Base-by-base conservation (phyloP, 2,888 invertebrate species). In the Anoncus sp. region DNA sequence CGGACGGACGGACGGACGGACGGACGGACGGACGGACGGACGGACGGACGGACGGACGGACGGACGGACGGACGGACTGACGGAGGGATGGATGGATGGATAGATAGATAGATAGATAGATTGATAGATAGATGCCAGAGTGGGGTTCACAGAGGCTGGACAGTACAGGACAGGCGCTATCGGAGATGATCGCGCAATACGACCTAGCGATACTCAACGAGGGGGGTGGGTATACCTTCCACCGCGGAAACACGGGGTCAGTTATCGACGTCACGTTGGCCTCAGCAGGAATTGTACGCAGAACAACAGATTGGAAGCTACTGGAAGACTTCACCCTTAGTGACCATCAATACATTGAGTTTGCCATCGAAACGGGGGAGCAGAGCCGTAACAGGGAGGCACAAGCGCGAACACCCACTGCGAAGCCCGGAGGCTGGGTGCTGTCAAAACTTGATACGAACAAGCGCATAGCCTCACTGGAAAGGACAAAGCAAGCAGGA, bases 291-390 rank as follows among this genome's bases (percentile, higher is more conserved):
- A 51, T 38, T 20, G 63, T 70, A 14, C 6, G 20, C n/a, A n/a
- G 14, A 40, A 16, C 24, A 35, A 9, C 31, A 4, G 47, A 12
- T 20, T 78, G 78, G 78, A 60, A 45, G 45, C 73, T 78, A 14
- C 51, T 76, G 5, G 79, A 77, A 35, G 69, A 77, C 10, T 60
- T 55, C 35, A 77, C 75, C 1, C 78, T 73, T 10, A 79, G 81
- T 20, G 81, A 81, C 59, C 76, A 81, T 45, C 73, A 75, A 27
- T 79, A 70, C 27, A 70, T 81, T 3, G 55, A 49, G 27, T 69
- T 69, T 20, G n/a, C 10, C 12, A 10, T 43, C n/a, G 51, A 31
- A 31, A 20, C 18, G 2, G 35, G 7, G 31, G 5, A 14, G 7
- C 45, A 10, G n/a, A 49, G 20, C n/a, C 6, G 5, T 2, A 31